Conservation (phyloP, 2,888 invertebrate genomes). For the Heliconius aoede region DNA sequence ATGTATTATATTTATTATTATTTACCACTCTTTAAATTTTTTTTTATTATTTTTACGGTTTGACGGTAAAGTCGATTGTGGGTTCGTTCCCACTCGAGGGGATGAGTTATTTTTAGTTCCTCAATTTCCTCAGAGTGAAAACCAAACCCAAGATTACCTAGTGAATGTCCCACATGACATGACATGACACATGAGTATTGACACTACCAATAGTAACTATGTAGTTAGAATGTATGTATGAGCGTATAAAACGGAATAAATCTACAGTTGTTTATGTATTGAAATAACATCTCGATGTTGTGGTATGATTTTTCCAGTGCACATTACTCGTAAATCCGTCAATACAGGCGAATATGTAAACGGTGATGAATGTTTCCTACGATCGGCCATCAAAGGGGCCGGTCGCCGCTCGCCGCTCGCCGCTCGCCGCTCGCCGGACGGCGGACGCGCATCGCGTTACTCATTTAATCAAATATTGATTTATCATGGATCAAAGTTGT, state of each 20-base stretch:
- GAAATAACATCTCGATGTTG: constrained; percentile 41
- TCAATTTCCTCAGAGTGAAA: background rate
- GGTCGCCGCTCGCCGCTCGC: constrained; percentile 44
- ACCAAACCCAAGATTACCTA: too few relatives aligned
- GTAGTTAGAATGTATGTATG: too few relatives aligned
- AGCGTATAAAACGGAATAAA: background rate
- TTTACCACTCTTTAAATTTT: background rate
- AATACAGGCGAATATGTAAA: constrained; percentile 51
- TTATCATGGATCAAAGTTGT: constrained; percentile 32
- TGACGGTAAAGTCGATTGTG: background rate
- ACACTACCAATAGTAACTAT: too few relatives aligned
- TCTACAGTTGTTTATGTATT: constrained; percentile 27
- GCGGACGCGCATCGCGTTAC: constrained; percentile 38
- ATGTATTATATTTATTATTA: constrained; percentile 4
- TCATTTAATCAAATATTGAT: constrained; percentile 45
- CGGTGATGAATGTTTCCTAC: constrained; percentile 53
- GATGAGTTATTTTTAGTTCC: background rate
- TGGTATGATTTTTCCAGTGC: constrained; percentile 46
- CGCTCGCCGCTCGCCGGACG: constrained; percentile 41
- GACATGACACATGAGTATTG: too few relatives aligned
- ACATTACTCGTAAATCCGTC: constrained; percentile 54
- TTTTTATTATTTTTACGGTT: background rate
- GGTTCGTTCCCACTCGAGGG: background rate
- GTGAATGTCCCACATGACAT: too few relatives aligned
- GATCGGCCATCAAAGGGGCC: constrained; percentile 53